A percentile compares a stretch with the other conserved stretches of the same genome.
Evolutionary conservation across 1,140 invertebrate species (phyloP).

Genomic region (Antheraea pernyi): DNA sequence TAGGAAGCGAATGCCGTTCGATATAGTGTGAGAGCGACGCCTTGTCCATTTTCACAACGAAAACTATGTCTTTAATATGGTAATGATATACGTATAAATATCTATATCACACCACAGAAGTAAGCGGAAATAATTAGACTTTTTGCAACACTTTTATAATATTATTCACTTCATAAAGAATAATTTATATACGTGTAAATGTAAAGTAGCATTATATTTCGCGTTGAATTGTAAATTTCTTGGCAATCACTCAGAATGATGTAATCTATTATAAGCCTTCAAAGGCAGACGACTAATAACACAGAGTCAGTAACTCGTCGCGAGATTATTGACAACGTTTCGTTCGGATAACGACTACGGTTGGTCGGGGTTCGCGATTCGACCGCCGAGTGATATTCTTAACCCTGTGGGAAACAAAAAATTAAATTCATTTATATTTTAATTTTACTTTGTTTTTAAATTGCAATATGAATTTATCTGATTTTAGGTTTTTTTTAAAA

Average conservation of each 20-base stretch:
- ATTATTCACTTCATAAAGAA: no score
- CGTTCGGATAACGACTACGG: background rate
- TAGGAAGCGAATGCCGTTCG: background rate
- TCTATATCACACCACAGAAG: background rate
- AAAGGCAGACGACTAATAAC: background rate
- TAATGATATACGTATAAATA: background rate
- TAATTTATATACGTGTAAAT: background rate
- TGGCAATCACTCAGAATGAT: background rate
- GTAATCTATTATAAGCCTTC: background rate
- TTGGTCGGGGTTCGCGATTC: no score
- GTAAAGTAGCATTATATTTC: background rate
- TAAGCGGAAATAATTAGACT: no score
- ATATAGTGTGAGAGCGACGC: background rate
- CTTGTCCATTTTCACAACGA: background rate
- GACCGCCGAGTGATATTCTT: background rate
- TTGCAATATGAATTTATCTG: no score
- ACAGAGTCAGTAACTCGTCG: background rate
- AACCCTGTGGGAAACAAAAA: background rate
- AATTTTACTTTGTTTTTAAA: no score
- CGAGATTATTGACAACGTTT: background rate
- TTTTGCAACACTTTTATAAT: no score
- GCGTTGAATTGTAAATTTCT: background rate
- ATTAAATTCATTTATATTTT: no score
- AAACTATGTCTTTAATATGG: background rate
- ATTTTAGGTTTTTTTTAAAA: no score